A percentile compares a stretch with the other conserved stretches of the same genome.
Conservation (phyloP, 2,113 vertebrate genomes). For the Meriones unguiculatus region DNA sequence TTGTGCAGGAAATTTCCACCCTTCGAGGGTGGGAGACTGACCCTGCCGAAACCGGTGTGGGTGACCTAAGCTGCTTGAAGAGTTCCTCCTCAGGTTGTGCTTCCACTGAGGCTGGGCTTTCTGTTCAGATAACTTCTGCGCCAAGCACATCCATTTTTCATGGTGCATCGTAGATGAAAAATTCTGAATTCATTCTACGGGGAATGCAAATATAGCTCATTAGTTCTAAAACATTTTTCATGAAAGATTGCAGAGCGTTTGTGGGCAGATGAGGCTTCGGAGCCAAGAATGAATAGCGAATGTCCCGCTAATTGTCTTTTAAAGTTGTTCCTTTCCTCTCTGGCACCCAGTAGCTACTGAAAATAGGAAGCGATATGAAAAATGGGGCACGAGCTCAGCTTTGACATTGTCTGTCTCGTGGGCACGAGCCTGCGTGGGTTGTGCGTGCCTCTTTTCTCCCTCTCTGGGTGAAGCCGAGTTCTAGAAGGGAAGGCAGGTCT, state of each 20-base stretch:
- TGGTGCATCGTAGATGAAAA: slow-evolving; percentile 88
- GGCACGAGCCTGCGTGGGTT: not conserved
- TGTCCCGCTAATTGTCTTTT: slow-evolving; percentile 90
- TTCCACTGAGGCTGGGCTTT: slow-evolving; percentile 87
- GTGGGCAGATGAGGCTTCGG: slow-evolving; percentile 86
- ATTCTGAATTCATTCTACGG: slow-evolving; percentile 88
- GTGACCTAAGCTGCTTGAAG: slow-evolving; percentile 85
- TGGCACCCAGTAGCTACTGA: slow-evolving; percentile 82
- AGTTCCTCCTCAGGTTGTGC: slow-evolving; percentile 89
- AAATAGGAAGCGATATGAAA: slow-evolving; percentile 79
- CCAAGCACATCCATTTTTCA: slow-evolving; percentile 91
- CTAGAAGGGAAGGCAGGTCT: not conserved
- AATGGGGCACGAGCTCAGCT: slow-evolving; percentile 68
- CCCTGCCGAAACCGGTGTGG: slow-evolving; percentile 86
- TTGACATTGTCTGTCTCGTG: slow-evolving; percentile 51
- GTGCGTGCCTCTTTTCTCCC: too few relatives aligned
- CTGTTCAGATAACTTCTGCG: slow-evolving; percentile 89
- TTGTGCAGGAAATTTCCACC: slow-evolving; percentile 90
- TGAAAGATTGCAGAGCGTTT: slow-evolving; percentile 88
- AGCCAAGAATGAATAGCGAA: slow-evolving; percentile 87
- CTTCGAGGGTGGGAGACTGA: slow-evolving; percentile 85
- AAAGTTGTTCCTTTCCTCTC: slow-evolving; percentile 86
- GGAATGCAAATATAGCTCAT: slow-evolving; percentile 92
- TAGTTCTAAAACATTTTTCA: slow-evolving; percentile 92
- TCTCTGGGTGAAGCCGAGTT: not conserved